Percentiles rank a stretch among this genome's conserved stretches.
Evolutionary conservation across 2,113 vertebrate species (phyloP).

Genomic region (Tamias sibiricus): DNA sequence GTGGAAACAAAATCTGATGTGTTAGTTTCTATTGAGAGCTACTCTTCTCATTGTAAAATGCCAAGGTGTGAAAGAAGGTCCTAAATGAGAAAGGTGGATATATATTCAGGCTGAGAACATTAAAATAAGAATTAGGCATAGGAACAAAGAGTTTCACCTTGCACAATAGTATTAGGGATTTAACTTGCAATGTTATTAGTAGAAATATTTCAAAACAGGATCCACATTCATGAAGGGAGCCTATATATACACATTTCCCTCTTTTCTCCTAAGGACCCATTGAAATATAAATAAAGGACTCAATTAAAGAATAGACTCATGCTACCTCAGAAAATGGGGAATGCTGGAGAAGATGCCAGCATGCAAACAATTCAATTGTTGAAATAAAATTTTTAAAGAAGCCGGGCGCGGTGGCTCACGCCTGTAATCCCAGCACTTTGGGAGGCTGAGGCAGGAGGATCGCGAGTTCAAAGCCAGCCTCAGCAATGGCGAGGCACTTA

Average conservation of each 20-base stretch:
- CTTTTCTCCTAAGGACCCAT: background rate
- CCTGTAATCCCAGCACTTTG: too few species aligned
- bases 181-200: background rate
- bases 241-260: background rate
- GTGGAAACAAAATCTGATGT: slow-evolving; percentile 50
- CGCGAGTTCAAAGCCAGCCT: too few species aligned
- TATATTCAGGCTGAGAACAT: background rate
- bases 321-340: background rate
- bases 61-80: background rate
- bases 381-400: background rate
- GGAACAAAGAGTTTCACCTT: background rate
- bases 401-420: too few species aligned
- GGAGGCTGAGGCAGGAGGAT: too few species aligned
- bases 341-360: background rate
- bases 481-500: too few species aligned
- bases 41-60: background rate
- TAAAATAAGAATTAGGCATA: background rate
- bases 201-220: background rate
- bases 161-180: background rate
- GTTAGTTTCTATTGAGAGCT: slow-evolving; percentile 52
- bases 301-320: background rate
- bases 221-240: background rate
- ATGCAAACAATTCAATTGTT: background rate
- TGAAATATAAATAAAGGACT: background rate
- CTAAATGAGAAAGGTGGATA: background rate